Evolutionary conservation across 2,113 vertebrate species (phyloP), one percentile per base, ranked within the genome.

Genomic region (Numida meleagris): DNA sequence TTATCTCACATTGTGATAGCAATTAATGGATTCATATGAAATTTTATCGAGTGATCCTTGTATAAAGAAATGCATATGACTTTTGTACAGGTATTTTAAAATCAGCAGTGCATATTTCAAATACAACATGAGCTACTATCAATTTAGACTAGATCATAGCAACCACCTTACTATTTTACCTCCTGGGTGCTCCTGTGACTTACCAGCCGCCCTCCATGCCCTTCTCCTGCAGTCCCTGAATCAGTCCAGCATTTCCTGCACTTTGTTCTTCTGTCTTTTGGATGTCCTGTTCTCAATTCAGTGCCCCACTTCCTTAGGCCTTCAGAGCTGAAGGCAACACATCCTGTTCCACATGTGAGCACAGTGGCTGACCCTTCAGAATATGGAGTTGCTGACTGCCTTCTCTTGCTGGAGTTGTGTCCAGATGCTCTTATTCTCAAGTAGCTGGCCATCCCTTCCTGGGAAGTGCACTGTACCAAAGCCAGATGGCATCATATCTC

Each of bases 361-460:
- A 9, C 29, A 18, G 29, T 12, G 58, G 62, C 48, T 7, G 24
- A 53, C 10, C 24, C 3, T 48, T 62, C 1, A 0, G 11, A 14
- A 8, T n/a, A 14, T 1, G 12, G 21, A 55, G 16, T 20, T 82
- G 14, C 51, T 65, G 67, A 12, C 33, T 12, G 4, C 63, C 18
- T 36, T 75, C 34, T 90, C 38, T 50, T 57, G 43, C 40, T 55
- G 33, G 40, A 8, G 27, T 63, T 77, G 45, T 15, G 5, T 25
- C 70, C 1, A 1, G 9, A 43, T n/a, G 25, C 36, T 89, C 12
- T 66, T 6, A 9, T 31, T 29, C 38, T 36, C 12, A 23, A 65
- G n/a, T 43, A 40, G 59, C 42, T 83, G 27, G 23, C 6, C 0
- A 12, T 70, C 0, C 2, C 27, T 18, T 51, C 62, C 62, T 59